Base-by-base conservation (phyloP, 2,797 vertebrate genomes). In the Spinus olivaceus region DNA sequence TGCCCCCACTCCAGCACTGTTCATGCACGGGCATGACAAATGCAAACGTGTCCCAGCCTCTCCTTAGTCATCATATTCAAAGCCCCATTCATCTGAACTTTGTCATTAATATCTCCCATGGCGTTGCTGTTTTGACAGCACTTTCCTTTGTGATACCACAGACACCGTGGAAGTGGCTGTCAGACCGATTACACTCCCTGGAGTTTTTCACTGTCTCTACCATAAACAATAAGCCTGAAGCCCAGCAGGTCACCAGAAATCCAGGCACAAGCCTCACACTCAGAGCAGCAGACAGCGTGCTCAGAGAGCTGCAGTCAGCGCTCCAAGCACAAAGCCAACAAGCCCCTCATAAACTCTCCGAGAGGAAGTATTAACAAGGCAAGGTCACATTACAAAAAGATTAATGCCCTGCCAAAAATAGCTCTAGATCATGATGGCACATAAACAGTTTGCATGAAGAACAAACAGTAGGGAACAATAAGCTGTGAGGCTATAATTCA, bases 131-230 rank as follows among this genome's bases (percentile, higher is more conserved):
- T 81, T 77, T 91, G 83, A 89, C 90, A 96, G 84, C 93, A 86
- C 39, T 92, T 81, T 88, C 46, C 81, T 94, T 91, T 94, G 93
- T 91, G 61, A 74, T 87, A 71, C 59, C 41, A 60, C 57, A 84
- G 77, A 83, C 84, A n/a, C 46, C 19, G 16, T 90, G 92, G 65
- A 97, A 93, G 86, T 92, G 86, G 54, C 83, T 96, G 91, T 93
- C 96, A 96, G 79, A 76, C 49, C 6, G 11, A 94, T 96, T 89
- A 95, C 56, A 23, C 67, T 15, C 74, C 66, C 95, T 33, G 53
- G 46, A 83, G 74, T 70, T 90, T 91, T 76, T 81, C 61, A 83
- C 41, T 65, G 57, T 69, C 87, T 78, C 57, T 44, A 57, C 77
- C 77, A 70, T 16, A 88, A 89, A 92, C 83, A 86, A 84, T 79